These are phyloP conservation scores for Siniperca scherzeri DNA, from an alignment of 2,797 vertebrate species.

Conservation along the genomic window DNA sequence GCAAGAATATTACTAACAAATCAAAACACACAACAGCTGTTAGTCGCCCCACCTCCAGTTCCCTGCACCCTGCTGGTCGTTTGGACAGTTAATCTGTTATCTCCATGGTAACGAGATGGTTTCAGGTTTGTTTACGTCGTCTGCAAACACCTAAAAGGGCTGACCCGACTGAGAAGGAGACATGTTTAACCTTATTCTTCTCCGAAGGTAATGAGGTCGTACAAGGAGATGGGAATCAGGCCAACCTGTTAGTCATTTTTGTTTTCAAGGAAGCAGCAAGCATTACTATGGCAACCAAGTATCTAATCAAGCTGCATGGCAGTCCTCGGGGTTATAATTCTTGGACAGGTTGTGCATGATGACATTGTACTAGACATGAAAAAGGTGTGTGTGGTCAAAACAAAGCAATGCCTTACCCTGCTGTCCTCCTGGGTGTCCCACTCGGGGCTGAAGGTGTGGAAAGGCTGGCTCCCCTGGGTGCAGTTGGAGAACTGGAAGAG, in stretches of 20 bases:
- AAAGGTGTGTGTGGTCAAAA: background rate
- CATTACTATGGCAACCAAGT: conserved; percentile 25
- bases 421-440: conserved; percentile 89
- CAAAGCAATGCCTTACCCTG: conserved; percentile 74
- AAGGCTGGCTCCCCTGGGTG: conserved; percentile 78
- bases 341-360: background rate
- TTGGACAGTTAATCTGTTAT: conserved; percentile 34
- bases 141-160: conserved; percentile 20
- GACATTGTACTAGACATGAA: background rate
- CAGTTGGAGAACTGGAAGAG: conserved; percentile 92
- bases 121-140: conserved; percentile 35
- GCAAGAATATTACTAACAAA: background rate
- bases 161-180: conserved; percentile 4
- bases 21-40: background rate
- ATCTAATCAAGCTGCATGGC: background rate
- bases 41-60: background rate
- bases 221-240: background rate
- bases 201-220: background rate
- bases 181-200: conserved; percentile 2
- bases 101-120: conserved; percentile 35
- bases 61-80: conserved; percentile 24
- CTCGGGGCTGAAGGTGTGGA: conserved; percentile 86
- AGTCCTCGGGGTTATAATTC: background rate
- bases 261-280: background rate
- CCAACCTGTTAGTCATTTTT: background rate